Evolutionary conservation across 2,797 vertebrate genomes (phyloP).

Genomic region (Eurystomus glaucurus): DNA sequence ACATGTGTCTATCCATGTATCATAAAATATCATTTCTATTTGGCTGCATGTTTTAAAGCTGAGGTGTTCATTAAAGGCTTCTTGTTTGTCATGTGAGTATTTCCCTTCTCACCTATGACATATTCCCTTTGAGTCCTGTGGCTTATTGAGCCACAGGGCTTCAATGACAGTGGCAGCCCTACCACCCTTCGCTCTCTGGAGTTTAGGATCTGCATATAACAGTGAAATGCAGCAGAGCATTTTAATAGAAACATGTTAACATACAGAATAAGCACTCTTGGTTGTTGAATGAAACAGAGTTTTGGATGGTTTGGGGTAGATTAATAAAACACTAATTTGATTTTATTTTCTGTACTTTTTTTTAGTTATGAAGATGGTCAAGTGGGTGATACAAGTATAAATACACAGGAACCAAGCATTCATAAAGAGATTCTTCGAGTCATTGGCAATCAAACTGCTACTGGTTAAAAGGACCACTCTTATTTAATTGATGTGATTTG

Average conservation of each 20-base stretch:
- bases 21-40: neutral
- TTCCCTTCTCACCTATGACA: neutral
- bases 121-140: neutral
- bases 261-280: neutral
- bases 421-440: constrained; percentile 93
- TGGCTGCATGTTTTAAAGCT: neutral
- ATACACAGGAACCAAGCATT: constrained; percentile 91
- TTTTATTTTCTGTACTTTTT: constrained; percentile 58
- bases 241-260: neutral
- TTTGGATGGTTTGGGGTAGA: neutral
- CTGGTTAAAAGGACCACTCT: constrained; percentile 86
- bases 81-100: neutral
- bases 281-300: neutral
- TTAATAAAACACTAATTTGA: constrained; percentile 8
- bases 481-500: constrained; percentile 70
- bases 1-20: neutral
- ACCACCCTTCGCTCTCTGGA: neutral
- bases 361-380: constrained; percentile 92
- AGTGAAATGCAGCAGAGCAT: neutral
- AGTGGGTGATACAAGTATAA: constrained; percentile 92
- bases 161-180: neutral
- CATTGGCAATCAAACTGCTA: constrained; percentile 93
- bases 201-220: neutral
- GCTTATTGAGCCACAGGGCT: neutral
- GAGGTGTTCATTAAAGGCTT: neutral